phyloP scores from a whole-genome alignment of 2,113 vertebrate species.

The Vombatus ursinus region DNA sequence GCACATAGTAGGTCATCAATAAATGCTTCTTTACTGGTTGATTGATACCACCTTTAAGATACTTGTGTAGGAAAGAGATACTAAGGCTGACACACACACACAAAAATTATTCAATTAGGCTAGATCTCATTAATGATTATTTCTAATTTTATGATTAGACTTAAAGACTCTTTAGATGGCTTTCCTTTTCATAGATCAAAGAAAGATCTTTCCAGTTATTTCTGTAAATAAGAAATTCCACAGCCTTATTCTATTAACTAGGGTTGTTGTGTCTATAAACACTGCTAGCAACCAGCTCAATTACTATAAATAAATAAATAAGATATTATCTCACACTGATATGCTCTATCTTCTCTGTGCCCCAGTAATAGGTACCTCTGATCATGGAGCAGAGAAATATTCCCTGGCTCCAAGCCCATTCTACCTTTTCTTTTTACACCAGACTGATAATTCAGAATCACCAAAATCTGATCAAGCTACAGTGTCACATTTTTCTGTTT shows the following conservation, averaged over 20 bases:
- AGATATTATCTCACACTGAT: neutral
- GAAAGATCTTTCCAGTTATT: neutral
- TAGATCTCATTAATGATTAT: neutral
- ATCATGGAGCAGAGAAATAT: neutral
- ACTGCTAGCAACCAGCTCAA: neutral
- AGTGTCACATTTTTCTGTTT: neutral
- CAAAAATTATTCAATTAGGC: neutral
- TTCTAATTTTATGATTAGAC: conserved; percentile 31
- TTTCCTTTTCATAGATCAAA: neutral
- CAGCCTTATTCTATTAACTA: neutral
- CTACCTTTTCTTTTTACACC: neutral
- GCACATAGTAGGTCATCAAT: neutral
- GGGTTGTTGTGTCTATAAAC: neutral
- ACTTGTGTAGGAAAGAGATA: neutral
- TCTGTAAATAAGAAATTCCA: neutral
- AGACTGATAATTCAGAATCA: neutral
- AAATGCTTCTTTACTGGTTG: neutral
- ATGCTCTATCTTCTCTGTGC: neutral
- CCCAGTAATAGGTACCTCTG: neutral
- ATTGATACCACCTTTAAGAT: neutral
- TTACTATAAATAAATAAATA: conserved; percentile 13
- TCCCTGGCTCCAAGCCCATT: neutral
- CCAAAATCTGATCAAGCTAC: neutral
- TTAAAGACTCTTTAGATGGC: neutral
- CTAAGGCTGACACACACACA: neutral